Evolutionary conservation across 2,888 invertebrate species (phyloP).

Genomic region (Deilephila elpenor): DNA sequence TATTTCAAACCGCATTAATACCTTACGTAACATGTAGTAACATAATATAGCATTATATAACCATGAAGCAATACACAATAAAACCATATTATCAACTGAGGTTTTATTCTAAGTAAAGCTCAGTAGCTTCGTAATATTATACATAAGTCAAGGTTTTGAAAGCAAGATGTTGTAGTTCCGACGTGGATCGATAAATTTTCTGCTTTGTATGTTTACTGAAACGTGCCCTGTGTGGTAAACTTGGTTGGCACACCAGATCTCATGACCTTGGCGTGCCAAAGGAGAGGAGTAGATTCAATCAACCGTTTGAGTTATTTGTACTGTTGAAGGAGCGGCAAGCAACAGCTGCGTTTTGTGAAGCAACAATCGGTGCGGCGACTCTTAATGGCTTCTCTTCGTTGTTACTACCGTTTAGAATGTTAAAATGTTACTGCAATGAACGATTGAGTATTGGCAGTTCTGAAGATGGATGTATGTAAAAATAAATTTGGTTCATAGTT

Average conservation of each 20-base stretch:
- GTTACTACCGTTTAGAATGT: background rate
- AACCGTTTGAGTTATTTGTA: constrained; percentile 15
- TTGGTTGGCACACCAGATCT: constrained; percentile 18
- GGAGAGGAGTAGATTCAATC: constrained; percentile 18
- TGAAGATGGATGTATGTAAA: too few species aligned
- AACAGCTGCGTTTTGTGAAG: constrained; percentile 1
- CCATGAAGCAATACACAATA: background rate
- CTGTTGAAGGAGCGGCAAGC: constrained; percentile 6
- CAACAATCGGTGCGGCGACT: constrained; percentile 12
- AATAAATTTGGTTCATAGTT: too few species aligned
- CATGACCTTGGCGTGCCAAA: constrained; percentile 11
- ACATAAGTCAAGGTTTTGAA: constrained; percentile 27
- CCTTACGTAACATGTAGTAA: background rate
- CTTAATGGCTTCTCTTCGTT: background rate
- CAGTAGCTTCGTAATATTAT: constrained; percentile 22
- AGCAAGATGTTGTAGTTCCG: constrained; percentile 25
- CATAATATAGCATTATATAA: background rate
- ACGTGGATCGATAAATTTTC: constrained; percentile 24
- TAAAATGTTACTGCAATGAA: too few species aligned
- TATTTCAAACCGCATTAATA: too few species aligned
- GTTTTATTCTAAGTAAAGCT: constrained; percentile 22
- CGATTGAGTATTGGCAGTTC: too few species aligned
- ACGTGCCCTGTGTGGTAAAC: constrained; percentile 21
- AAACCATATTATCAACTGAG: background rate
- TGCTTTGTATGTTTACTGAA: constrained; percentile 25